Percentiles rank a stretch among this genome's conserved stretches.
These are phyloP conservation scores for Pterostichus niger DNA, from an alignment of 2,888 invertebrate genomes.

Conservation along the genomic window DNA sequence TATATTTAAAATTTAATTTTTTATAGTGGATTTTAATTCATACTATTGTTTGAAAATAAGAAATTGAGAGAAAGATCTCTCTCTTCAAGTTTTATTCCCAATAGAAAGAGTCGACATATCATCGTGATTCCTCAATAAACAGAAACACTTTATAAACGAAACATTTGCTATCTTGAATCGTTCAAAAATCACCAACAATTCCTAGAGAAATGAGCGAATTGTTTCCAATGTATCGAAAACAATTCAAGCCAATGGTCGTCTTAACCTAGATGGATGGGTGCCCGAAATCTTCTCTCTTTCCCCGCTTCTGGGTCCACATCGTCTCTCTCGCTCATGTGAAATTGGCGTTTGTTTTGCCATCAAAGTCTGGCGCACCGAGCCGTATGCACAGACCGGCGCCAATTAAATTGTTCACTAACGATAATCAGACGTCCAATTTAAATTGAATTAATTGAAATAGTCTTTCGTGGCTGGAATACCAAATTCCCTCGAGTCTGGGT, in stretches of 20 bases:
- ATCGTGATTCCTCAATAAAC: too few species aligned
- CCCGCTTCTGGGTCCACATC: background rate
- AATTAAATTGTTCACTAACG: conserved; percentile 42
- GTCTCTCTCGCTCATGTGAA: background rate
- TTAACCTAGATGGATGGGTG: conserved; percentile 31
- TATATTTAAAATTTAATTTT: too few species aligned
- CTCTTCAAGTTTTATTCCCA: too few species aligned
- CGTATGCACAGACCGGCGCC: conserved; percentile 2
- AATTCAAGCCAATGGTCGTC: conserved; percentile 5
- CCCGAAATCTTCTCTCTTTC: background rate
- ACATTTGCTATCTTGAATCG: too few species aligned
- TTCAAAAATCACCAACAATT: background rate
- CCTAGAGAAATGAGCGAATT: background rate
- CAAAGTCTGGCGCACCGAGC: background rate
- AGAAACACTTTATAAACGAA: too few species aligned
- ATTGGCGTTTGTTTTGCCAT: conserved; percentile 23
- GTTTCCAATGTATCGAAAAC: background rate
- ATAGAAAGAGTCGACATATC: too few species aligned
- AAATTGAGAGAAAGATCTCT: too few species aligned
- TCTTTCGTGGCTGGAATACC: conserved; percentile 10
- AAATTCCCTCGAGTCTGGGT: background rate
- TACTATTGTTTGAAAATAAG: too few species aligned
- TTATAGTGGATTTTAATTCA: too few species aligned
- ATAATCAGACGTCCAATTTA: conserved; percentile 60
- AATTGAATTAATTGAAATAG: conserved; percentile 61